Evolutionary conservation across 2,888 invertebrate genomes (phyloP), one percentile per base, ranked within the genome.

Genomic region (Chelonus formosanus): DNA sequence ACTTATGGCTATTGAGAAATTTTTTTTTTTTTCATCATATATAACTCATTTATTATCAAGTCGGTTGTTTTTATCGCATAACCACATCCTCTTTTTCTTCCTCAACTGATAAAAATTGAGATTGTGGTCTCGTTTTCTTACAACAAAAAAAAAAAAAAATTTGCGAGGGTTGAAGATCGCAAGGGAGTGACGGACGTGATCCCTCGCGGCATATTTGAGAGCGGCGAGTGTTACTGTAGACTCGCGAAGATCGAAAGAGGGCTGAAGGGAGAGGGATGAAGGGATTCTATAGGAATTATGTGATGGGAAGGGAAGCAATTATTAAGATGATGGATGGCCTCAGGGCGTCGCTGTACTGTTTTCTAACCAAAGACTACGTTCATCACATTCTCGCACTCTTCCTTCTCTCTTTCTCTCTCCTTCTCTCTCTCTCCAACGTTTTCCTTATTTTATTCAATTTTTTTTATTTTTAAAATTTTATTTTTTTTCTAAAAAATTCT

Each of bases 251-350:
- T 56, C 54, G 32, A 56, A 56, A 45, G 44, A n/a, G 35, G 63
- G 58, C 5, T 43, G 20, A 31, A 8, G 60, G 61, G 8, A 50
- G 67, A 64, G 60, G 34, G 58, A 53, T 35, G 69, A 68, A 70
- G 55, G 70, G 67, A 60, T 71, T 75, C 76, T 73, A 73, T 73
- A 76, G 73, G 75, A 78, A 74, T 76, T 75, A 73, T 75, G 72
- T 67, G 75, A 76, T 74, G 78, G 73, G 73, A 75, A 74, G 77
- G 76, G 75, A 77, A 78, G 79, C 76, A 78, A 75, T 80, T 82
- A 82, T 82, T 80, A 79, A 76, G 76, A 82, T 82, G 82, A 82
- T 82, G 80, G 80, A 82, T 82, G 80, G 81, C 80, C 79, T 75
- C 75, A 73, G 79, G 81, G 80, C 79, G 82, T 79, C 78, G 78